Base-by-base conservation (phyloP, 2,888 invertebrate species). In the Embidobia sp. region DNA sequence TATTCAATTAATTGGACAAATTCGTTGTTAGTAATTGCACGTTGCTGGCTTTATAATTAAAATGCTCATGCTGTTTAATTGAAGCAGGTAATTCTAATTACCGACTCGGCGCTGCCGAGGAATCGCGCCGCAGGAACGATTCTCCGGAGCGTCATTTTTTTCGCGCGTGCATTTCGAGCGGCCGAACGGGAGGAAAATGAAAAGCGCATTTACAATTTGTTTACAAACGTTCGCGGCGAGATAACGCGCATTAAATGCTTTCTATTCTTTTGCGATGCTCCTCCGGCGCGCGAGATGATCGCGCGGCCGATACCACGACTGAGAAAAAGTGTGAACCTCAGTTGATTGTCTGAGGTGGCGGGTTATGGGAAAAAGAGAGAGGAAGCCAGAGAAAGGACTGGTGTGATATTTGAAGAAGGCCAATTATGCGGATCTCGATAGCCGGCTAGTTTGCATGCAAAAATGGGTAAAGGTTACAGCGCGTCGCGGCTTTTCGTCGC, bases 391-490 rank as follows among this genome's bases (percentile, higher is more conserved):
- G 72, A 77, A 72, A 73, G 77, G 77, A 77, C 35, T 59, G 15
- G 67, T 72, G 77, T 77, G 77, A 73, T 77, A 77, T 77, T 77
- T 77, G 73, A 77, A 77, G 72, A 77, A 77, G 73, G 72, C 72
- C 77, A 67, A 77, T 77, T 73, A 73, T 69, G 77, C 77, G 77
- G 77, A 77, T 77, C 77, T 77, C 77, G 77, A 77, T 67, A 67
- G 67, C 3, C 27, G 72, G 72, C 61, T 72, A 67, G 44, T 72
- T 61, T 66, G 72, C 59, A 61, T 53, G 57, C 22, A 49, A 61
- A 77, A 72, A 67, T 72, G 67, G 72, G 67, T 72, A 77, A 77
- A 77, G 77, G 77, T 77, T 77, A 61, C 40, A 49, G 53, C 15
- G 55, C 40, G 55, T 61, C 15, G 55, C 27, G 53, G 53, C 35